These are phyloP conservation scores for Decapterus maruadsi DNA, from an alignment of 2,797 vertebrate genomes.

Conservation along the genomic window DNA sequence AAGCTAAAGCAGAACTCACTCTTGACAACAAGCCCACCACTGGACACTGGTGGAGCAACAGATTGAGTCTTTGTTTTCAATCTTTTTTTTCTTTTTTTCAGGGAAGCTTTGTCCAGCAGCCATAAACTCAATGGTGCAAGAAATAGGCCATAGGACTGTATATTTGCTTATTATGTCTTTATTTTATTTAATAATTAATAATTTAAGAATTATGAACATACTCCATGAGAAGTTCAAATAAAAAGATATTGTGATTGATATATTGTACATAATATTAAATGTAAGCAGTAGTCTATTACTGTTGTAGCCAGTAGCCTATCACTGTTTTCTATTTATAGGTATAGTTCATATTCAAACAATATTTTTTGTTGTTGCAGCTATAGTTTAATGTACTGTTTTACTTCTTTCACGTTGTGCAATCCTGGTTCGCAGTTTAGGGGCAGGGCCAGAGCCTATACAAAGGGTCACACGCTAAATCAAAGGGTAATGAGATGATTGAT, in stretches of 20 bases:
- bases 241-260: background rate
- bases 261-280: background rate
- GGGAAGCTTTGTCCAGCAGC: background rate
- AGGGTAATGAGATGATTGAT: background rate
- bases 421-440: background rate
- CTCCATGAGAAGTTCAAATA: background rate
- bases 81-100: constrained; percentile 19
- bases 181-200: too few relatives aligned
- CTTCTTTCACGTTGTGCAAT: background rate
- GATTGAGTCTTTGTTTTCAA: constrained; percentile 50
- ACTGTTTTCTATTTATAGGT: background rate
- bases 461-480: background rate
- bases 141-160: background rate
- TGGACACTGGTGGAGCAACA: constrained; percentile 42
- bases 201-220: background rate
- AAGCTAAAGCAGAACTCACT: constrained; percentile 64
- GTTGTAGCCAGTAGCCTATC: background rate
- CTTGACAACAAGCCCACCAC: constrained; percentile 61
- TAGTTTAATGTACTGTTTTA: background rate
- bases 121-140: background rate
- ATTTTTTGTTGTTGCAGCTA: too few relatives aligned
- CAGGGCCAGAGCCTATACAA: background rate
- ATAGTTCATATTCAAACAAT: too few relatives aligned
- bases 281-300: background rate
- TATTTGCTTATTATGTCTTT: too few relatives aligned